A percentile compares a stretch with the other conserved stretches of the same genome.
phyloP scores from a whole-genome alignment of 30 jellyfish, hydroid and myxozoan genomes.

The Morbakka virulenta region DNA sequence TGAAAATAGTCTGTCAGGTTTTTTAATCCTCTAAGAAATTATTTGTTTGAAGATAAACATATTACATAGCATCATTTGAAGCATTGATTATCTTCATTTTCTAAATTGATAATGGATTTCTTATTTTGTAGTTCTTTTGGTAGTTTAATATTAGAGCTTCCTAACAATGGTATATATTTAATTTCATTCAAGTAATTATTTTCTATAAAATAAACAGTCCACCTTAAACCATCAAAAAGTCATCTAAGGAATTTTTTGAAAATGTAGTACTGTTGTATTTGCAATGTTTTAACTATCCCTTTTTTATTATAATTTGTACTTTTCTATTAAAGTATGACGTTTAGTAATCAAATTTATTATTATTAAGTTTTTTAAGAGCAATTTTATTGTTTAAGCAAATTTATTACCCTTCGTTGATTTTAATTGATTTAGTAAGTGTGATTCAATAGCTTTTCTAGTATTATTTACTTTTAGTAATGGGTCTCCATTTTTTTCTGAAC shows the following conservation, averaged over 20 bases:
- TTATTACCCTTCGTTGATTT: too few relatives aligned
- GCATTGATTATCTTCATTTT: too few relatives aligned
- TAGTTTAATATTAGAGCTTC: conserved; percentile 29
- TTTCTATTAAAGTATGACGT: conserved; percentile 23
- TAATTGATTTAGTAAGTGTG: too few relatives aligned
- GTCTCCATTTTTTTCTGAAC: too few relatives aligned
- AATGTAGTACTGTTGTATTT: background rate
- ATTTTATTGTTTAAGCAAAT: conserved; percentile 9
- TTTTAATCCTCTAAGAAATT: conserved; percentile 34
- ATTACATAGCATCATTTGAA: too few relatives aligned
- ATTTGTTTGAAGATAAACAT: too few relatives aligned
- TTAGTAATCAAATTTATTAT: background rate
- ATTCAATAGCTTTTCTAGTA: too few relatives aligned
- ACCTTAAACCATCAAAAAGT: conserved; percentile 11
- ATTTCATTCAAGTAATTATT: background rate
- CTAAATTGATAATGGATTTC: conserved; percentile 7
- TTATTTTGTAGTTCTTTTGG: conserved; percentile 13
- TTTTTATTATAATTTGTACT: too few relatives aligned
- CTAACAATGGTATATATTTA: conserved; percentile 34
- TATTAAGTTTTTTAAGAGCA: background rate
- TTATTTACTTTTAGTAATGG: too few relatives aligned
- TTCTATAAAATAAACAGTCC: too few relatives aligned
- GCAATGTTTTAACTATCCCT: conserved; percentile 1
- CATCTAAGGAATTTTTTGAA: background rate
- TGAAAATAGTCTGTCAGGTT: conserved; percentile 21